Percentiles rank a stretch among this genome's conserved stretches.
phyloP scores from a whole-genome alignment of 2,888 invertebrate species.

The Lasioglossum lativentre region DNA sequence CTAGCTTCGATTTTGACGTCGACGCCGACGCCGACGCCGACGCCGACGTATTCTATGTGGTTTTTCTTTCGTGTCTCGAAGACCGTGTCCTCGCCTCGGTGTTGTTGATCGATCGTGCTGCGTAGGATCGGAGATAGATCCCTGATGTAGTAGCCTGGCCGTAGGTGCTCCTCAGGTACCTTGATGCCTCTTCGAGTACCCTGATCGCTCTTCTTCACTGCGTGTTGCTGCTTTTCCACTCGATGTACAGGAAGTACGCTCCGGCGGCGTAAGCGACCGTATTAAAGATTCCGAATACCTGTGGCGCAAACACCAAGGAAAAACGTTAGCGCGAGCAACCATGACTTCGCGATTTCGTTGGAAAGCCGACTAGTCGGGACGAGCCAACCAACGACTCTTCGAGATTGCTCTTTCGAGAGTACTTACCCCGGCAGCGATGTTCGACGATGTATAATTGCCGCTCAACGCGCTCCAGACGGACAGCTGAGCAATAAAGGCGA shows the following conservation, averaged over 20 bases:
- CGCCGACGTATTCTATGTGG: slow-evolving; percentile 10
- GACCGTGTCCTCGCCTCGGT: slow-evolving; percentile 3
- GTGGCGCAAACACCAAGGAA: slow-evolving; percentile 70
- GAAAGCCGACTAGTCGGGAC: background rate
- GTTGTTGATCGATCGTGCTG: background rate
- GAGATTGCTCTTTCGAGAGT: background rate
- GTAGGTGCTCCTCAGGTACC: slow-evolving; percentile 69
- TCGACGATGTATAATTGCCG: slow-evolving; percentile 82
- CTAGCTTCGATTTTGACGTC: slow-evolving; percentile 65
- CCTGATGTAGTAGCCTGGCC: slow-evolving; percentile 50
- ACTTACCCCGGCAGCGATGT: slow-evolving; percentile 92
- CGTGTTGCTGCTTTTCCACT: slow-evolving; percentile 87
- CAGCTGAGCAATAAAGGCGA: slow-evolving; percentile 93
- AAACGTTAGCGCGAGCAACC: background rate
- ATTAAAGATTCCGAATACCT: slow-evolving; percentile 94
- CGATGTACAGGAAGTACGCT: slow-evolving; percentile 90
- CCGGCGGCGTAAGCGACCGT: slow-evolving; percentile 92
- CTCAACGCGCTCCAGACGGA: slow-evolving; percentile 86
- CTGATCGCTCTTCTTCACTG: slow-evolving; percentile 67
- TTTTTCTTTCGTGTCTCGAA: slow-evolving; percentile 8
- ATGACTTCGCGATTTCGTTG: background rate
- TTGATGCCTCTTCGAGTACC: slow-evolving; percentile 67
- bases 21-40: background rate
- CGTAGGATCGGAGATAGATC: slow-evolving; percentile 18
- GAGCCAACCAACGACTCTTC: too few species aligned